Evolutionary conservation across 2,113 vertebrate genomes (phyloP).

Genomic region (Alosa alosa): DNA sequence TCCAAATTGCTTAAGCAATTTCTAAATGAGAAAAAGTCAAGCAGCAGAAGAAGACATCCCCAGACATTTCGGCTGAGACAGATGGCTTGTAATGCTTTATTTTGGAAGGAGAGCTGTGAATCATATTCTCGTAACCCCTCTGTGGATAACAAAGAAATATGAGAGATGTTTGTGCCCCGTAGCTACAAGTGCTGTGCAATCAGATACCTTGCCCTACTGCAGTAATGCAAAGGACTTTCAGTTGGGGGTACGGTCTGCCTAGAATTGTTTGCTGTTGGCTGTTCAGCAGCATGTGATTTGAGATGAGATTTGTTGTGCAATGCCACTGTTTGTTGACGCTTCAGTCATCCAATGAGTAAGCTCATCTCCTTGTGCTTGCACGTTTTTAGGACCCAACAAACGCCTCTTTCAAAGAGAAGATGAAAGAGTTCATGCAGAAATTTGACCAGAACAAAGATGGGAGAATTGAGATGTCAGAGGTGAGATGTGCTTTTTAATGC

Average conservation of each 20-base stretch:
- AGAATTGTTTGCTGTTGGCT: not conserved
- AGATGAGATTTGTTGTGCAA: not conserved
- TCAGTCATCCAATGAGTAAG: not conserved
- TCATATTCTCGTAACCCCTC: not conserved
- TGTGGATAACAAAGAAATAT: not conserved
- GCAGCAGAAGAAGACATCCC: not conserved
- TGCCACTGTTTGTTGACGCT: not conserved
- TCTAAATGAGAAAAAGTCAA: constrained; percentile 3
- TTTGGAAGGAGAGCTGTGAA: not conserved
- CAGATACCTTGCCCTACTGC: not conserved
- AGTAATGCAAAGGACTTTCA: not conserved
- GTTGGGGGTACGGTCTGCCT: not conserved
- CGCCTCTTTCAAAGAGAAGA: constrained; percentile 83
- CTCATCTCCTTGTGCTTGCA: constrained; percentile 21
- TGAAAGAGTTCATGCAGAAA: constrained; percentile 98
- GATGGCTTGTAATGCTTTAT: constrained; percentile 19
- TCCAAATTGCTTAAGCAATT: not conserved
- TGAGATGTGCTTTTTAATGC: constrained; percentile 58
- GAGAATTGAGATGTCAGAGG: constrained; percentile 96
- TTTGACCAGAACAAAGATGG: constrained; percentile 95
- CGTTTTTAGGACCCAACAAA: constrained; percentile 79
- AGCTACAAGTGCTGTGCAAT: not conserved
- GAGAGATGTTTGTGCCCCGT: not conserved
- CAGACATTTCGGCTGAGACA: not conserved
- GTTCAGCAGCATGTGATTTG: not conserved